Conservation (phyloP, 2,797 vertebrate genomes). For the Helicolenus hilgendorfi region DNA sequence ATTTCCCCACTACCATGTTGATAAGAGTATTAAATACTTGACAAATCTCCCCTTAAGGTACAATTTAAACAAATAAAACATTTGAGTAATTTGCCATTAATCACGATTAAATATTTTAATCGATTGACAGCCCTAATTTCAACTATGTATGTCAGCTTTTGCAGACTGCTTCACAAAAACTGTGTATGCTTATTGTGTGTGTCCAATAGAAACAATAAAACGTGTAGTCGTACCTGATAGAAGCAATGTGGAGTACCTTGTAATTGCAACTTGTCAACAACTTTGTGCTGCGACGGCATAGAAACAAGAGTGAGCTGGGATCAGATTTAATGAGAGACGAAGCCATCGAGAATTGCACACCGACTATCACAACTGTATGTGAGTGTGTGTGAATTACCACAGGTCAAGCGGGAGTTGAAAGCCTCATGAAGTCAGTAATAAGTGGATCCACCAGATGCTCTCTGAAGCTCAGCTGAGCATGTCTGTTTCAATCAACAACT, state of each 20-base stretch:
- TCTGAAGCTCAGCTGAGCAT: slow-evolving; percentile 50
- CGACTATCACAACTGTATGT: background rate
- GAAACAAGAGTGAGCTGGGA: slow-evolving; percentile 13
- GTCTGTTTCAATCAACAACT: slow-evolving; percentile 59
- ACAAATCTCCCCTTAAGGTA: too few species aligned
- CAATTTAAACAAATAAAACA: too few species aligned
- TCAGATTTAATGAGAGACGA: slow-evolving; percentile 41
- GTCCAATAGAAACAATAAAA: background rate
- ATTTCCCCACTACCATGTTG: too few species aligned
- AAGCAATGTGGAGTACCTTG: background rate
- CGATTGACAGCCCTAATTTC: too few species aligned
- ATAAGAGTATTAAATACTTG: too few species aligned
- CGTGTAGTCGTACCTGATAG: background rate
- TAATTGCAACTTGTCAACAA: slow-evolving; percentile 18
- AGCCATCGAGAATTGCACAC: background rate
- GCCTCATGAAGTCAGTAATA: slow-evolving; percentile 58
- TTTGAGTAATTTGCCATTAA: too few species aligned
- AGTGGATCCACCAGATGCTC: slow-evolving; percentile 50
- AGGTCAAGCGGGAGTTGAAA: slow-evolving; percentile 27
- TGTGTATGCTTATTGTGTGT: background rate
- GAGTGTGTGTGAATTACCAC: slow-evolving; percentile 25
- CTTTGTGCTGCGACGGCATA: background rate
- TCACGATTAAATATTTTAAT: too few species aligned
- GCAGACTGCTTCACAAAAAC: background rate
- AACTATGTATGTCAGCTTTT: background rate